Percentiles rank a stretch among this genome's conserved stretches.
Evolutionary conservation across 2,797 vertebrate genomes (phyloP).

Genomic region (Iguana delicatissima): DNA sequence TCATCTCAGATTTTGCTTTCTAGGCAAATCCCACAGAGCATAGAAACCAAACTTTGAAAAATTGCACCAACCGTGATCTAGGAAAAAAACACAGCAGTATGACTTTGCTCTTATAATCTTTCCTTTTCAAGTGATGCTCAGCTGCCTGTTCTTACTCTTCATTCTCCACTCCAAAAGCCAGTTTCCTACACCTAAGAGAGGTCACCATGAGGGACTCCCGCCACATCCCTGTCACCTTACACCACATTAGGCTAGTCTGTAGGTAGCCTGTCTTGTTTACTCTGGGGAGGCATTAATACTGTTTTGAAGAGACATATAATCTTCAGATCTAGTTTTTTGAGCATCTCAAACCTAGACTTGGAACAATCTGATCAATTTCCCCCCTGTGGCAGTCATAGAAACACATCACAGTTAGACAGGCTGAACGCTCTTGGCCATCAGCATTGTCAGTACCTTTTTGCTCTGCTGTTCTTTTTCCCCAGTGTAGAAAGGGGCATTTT

Average conservation of each 20-base stretch:
- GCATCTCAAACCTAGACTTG: not conserved
- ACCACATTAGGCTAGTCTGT: not conserved
- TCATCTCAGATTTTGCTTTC: not conserved
- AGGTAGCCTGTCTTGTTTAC: not conserved
- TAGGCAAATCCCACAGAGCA: not conserved
- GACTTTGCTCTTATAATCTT: not conserved
- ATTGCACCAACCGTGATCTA: not conserved
- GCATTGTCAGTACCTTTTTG: constrained; percentile 10
- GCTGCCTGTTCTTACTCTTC: not conserved
- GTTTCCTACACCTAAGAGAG: not conserved
- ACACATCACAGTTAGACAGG: not conserved
- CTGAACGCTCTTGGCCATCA: not conserved
- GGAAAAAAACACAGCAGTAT: not conserved
- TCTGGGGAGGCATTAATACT: not conserved
- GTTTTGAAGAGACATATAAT: not conserved
- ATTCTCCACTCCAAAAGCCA: not conserved
- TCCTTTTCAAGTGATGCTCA: not conserved
- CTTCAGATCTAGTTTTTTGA: not conserved
- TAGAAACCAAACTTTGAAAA: not conserved
- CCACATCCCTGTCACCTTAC: not conserved
- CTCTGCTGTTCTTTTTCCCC: constrained; percentile 19
- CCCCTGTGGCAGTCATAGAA: not conserved
- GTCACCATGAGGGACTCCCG: not conserved
- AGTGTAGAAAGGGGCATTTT: not conserved
- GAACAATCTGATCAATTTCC: not conserved